Percentiles rank a stretch among this genome's conserved stretches.
Conservation (phyloP, 1,140 invertebrate species). For the Lamellibrachia luymesi region DNA sequence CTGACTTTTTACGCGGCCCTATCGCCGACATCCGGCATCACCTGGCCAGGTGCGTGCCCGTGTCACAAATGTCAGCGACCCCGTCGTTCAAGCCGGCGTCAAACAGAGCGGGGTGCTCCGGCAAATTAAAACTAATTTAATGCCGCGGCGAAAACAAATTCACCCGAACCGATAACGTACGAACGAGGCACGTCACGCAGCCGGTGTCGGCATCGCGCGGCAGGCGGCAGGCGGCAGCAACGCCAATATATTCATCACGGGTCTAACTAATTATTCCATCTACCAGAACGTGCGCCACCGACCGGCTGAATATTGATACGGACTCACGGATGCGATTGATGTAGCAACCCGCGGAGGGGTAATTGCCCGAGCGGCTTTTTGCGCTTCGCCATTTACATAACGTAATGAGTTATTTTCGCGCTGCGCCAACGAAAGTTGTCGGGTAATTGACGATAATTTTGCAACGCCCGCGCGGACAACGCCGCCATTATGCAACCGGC, state of each 20-base stretch:
- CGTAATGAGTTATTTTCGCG: background rate
- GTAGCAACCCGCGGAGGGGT: background rate
- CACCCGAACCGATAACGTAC: background rate
- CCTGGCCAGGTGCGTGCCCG: background rate
- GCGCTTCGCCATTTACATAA: background rate
- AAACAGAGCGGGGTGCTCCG: background rate
- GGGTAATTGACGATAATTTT: constrained; percentile 5
- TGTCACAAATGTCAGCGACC: background rate
- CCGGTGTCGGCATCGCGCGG: too few relatives aligned
- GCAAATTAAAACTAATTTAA: background rate
- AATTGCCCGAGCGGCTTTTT: background rate
- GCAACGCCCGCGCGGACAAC: background rate
- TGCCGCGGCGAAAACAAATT: constrained; percentile 3
- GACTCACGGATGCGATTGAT: background rate
- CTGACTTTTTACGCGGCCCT: background rate
- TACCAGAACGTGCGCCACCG: background rate
- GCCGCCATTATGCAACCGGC: background rate
- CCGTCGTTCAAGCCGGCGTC: background rate
- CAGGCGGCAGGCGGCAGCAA: background rate
- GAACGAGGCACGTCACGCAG: background rate
- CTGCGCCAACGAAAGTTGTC: background rate
- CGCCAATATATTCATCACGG: background rate
- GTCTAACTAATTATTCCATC: background rate
- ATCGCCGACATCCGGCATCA: background rate
- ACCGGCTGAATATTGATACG: background rate